Base-by-base conservation (phyloP, 1,140 invertebrate genomes). In the Agrypnia vestita region DNA sequence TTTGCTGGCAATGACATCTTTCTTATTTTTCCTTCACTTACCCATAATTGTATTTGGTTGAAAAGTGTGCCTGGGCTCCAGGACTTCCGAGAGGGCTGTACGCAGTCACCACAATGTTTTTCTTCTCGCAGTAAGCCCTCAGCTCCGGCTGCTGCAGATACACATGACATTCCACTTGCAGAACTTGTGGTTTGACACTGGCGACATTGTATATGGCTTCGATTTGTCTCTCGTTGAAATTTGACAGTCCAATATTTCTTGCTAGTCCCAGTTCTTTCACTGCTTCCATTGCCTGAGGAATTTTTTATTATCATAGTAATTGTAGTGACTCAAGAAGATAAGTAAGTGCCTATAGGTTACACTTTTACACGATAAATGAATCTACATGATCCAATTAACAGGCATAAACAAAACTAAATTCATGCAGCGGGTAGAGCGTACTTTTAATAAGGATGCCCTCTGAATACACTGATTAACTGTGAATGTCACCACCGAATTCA, bases 61-160 rank as follows among this genome's bases (percentile, higher is more conserved):
- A 85, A 83, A 90, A 90, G 84, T 90, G 89, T 47, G 87, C 84
- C 81, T 87, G 88, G 12, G 89, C 88, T 3, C 88, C 89, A 10
- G 89, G 89, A 72, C 88, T 90, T 0, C 95, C 96, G 0, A 98
- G 86, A 0, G 96, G 95, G 46, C 94, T 94, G 84, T 97, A 98
- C 0, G 95, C 96, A 0, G 93, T 96, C n/a, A 98, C 86, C 0
- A 91, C 87, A 43, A 98, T 96, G 19, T 93, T 90, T 80, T 95
- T 90, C 7, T 90, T 85, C 71, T 91, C 88, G 84, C 96, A 97
- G 79, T 93, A 96, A 80, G 94, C 89, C n/a, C 94, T 88, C 25
- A 98, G 85, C 44, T 92, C 89, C 13, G 91, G 90, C 87, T 98
- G 96, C 85, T 97, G 96, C 80, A 95, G 91, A 84, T 96, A 96